Evolutionary conservation across 2,888 invertebrate genomes (phyloP), one percentile per base, ranked within the genome.

Genomic region (Tipula lateralis): DNA sequence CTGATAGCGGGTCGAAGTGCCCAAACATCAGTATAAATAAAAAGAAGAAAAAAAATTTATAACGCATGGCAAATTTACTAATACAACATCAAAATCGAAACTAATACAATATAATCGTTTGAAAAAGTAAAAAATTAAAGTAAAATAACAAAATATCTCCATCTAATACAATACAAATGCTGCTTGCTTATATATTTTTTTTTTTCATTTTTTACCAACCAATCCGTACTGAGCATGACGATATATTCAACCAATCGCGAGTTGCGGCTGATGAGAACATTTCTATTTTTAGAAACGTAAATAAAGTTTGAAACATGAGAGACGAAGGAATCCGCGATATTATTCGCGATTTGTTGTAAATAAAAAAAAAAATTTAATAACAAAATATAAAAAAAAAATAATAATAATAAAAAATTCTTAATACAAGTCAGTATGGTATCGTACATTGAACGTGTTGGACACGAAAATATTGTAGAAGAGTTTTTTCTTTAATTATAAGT

Each of bases 231-330:
- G 1, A 19, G 24, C 66, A 84, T 84, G 84, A 84, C 84, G 84
- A 12, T 81, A 84, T 81, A 24, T 36, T 29, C 39, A 36, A 81
- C 84, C 84, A 84, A 84, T 84, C 24, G 24, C 24, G 2, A 13
- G 5, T 12, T 13, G 7, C 1, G n/a, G n/a, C 24, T 84, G n/a
- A 84, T 84, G 84, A 84, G 80, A 84, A 84, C 84, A 84, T 82
- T 84, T 84, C 84, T 84, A 84, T 81, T 84, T 84, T 82, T 84
- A 84, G 84, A 84, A 29, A 84, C 82, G 82, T 84, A 84, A 84
- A 84, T 84, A 84, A 66, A 66, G 66, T 66, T 66, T 66, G 66
- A 66, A 66, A 84, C 39, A 44, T 50, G 84, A 44, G 84, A 44
- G 44, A 50, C 50, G 44, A 50, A 44, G 84, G 44, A 30, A 39